phyloP scores from a whole-genome alignment of 2,797 vertebrate species.

The Mormyrops attenuatus region DNA sequence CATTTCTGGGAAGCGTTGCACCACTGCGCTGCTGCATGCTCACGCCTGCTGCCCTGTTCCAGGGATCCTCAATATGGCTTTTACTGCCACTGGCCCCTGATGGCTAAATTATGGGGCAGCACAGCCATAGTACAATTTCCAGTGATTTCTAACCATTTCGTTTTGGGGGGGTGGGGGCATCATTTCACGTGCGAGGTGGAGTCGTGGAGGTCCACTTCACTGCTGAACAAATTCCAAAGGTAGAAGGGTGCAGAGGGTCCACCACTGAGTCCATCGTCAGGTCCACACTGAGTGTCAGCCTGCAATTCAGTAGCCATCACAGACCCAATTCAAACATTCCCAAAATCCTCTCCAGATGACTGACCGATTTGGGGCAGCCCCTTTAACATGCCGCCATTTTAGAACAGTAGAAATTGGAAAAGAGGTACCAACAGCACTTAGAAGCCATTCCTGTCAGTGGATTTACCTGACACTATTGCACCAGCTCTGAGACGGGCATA shows the following conservation, averaged over 20 bases:
- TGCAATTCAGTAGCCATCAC: background rate
- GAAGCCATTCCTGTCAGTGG: background rate
- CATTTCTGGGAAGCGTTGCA: background rate
- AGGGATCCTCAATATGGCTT: background rate
- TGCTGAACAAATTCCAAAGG: background rate
- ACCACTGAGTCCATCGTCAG: background rate
- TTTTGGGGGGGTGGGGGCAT: background rate
- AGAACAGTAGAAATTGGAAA: slow-evolving; percentile 5
- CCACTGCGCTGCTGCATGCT: background rate
- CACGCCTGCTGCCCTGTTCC: background rate
- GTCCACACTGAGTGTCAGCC: background rate
- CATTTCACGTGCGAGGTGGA: background rate
- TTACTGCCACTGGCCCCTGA: background rate
- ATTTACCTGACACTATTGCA: background rate
- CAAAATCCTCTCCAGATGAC: background rate
- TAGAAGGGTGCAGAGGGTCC: background rate
- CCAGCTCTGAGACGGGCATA: background rate
- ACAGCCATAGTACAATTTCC: background rate
- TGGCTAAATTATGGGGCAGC: background rate
- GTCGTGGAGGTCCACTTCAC: background rate
- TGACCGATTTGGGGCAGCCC: background rate
- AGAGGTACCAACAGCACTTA: background rate
- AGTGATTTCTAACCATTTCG: background rate
- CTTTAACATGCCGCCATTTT: background rate
- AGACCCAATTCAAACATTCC: background rate